Evolutionary conservation across 2,797 vertebrate species (phyloP).

Genomic region (Anolis apletophallus): DNA sequence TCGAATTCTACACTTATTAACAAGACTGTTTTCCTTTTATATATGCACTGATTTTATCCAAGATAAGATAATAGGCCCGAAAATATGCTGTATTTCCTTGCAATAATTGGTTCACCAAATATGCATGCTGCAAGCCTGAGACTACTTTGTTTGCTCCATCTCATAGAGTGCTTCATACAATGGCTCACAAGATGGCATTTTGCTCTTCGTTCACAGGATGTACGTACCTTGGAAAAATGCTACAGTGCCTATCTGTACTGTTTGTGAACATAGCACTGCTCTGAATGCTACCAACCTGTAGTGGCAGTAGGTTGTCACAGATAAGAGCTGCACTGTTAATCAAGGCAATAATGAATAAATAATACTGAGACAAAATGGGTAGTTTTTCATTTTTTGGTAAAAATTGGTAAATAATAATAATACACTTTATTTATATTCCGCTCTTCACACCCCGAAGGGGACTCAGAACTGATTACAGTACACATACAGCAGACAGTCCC

Average conservation of each 20-base stretch:
- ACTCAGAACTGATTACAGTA: no score
- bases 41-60: neutral
- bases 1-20: neutral
- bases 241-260: neutral
- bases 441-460: no score
- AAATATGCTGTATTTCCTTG: neutral
- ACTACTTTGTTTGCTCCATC: neutral
- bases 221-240: neutral
- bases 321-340: constrained; percentile 53
- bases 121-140: neutral
- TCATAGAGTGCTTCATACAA: neutral
- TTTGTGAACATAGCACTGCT: neutral
- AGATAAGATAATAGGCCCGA: neutral
- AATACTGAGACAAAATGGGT: neutral
- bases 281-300: neutral
- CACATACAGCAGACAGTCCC: no score
- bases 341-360: constrained; percentile 49
- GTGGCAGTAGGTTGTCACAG: neutral
- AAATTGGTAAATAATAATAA: neutral
- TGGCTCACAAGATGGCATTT: neutral
- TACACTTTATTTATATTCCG: no score
- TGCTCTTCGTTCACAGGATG: neutral
- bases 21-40: neutral
- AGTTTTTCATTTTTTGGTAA: neutral
- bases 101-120: neutral